phyloP scores from a whole-genome alignment of 1,140 invertebrate genomes.

The Gonatopus flavifemur region DNA sequence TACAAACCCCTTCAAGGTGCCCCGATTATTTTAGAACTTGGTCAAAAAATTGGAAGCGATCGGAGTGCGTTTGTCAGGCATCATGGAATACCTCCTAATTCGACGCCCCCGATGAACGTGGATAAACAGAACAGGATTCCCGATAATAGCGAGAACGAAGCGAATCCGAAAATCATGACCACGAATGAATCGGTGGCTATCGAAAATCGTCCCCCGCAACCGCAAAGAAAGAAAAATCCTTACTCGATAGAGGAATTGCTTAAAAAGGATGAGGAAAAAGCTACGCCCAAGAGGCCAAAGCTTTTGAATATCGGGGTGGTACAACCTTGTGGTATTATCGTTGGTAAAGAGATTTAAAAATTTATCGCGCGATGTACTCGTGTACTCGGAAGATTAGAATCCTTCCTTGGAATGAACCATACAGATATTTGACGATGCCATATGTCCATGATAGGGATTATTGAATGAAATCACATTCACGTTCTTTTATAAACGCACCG shows the following conservation, averaged over 20 bases:
- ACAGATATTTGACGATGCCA: background rate
- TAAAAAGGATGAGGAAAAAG: constrained; percentile 71
- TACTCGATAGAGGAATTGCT: constrained; percentile 85
- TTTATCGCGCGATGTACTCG: background rate
- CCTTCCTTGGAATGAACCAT: too few relatives aligned
- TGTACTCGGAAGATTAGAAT: background rate
- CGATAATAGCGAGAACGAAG: constrained; percentile 11
- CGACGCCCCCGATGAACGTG: constrained; percentile 10
- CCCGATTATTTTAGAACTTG: constrained; percentile 46
- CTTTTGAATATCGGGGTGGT: constrained; percentile 43
- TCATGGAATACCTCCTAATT: constrained; percentile 28
- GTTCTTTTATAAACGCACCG: background rate
- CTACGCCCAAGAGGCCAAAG: constrained; percentile 42
- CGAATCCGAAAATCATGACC: constrained; percentile 11
- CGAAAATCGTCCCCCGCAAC: constrained; percentile 34
- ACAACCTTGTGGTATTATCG: constrained; percentile 53
- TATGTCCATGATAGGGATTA: background rate
- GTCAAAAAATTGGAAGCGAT: constrained; percentile 47
- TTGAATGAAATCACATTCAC: background rate
- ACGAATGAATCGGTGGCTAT: constrained; percentile 29
- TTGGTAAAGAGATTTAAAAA: constrained; percentile 43
- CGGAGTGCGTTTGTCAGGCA: constrained; percentile 47
- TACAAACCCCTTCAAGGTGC: constrained; percentile 46
- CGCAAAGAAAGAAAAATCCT: constrained; percentile 71
- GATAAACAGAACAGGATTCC: constrained; percentile 14